Percentiles rank a stretch among this genome's conserved stretches.
These are phyloP conservation scores for Caenorhabditis drosophilae DNA, from an alignment of 2,888 invertebrate genomes.

Conservation along the genomic window DNA sequence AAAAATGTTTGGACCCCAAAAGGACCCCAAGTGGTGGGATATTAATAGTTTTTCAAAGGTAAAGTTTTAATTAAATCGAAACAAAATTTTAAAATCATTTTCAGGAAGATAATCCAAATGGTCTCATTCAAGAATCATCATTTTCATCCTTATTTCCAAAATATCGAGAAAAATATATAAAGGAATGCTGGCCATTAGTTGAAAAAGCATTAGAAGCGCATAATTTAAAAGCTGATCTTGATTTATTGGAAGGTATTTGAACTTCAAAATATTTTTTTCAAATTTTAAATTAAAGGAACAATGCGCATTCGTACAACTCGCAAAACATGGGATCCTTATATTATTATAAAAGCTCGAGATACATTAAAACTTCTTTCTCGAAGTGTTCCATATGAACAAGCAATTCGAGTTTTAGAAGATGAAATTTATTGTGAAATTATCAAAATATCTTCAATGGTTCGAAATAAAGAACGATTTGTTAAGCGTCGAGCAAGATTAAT, in stretches of 20 bases:
- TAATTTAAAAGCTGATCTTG: conserved; percentile 61
- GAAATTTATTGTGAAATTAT: conserved; percentile 92
- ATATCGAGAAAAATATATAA: conserved; percentile 90
- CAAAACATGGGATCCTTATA: conserved; percentile 98
- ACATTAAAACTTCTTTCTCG: conserved; percentile 91
- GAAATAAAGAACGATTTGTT: conserved; percentile 82
- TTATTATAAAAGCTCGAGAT: conserved; percentile 88
- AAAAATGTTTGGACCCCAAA: conserved; percentile 48
- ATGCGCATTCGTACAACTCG: conserved; percentile 89
- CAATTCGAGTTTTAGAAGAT: conserved; percentile 78
- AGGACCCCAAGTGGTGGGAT: conserved; percentile 70
- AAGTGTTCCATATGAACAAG: conserved; percentile 96
- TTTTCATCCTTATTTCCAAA: conserved; percentile 96
- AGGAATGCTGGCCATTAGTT: conserved; percentile 91
- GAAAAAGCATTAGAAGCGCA: conserved; percentile 82
- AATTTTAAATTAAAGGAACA: conserved; percentile 69
- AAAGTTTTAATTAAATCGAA: conserved; percentile 1
- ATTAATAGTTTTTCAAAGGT: conserved; percentile 78
- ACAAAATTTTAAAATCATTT: conserved; percentile 2
- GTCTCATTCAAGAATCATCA: conserved; percentile 88
- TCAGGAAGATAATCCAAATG: conserved; percentile 79
- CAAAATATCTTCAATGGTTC: conserved; percentile 87
- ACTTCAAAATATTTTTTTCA: background rate
- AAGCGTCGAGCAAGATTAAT: conserved; percentile 91
- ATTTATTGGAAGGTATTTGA: conserved; percentile 59